phyloP scores from a whole-genome alignment of 2,888 invertebrate species.

The Brachypterus glaber region DNA sequence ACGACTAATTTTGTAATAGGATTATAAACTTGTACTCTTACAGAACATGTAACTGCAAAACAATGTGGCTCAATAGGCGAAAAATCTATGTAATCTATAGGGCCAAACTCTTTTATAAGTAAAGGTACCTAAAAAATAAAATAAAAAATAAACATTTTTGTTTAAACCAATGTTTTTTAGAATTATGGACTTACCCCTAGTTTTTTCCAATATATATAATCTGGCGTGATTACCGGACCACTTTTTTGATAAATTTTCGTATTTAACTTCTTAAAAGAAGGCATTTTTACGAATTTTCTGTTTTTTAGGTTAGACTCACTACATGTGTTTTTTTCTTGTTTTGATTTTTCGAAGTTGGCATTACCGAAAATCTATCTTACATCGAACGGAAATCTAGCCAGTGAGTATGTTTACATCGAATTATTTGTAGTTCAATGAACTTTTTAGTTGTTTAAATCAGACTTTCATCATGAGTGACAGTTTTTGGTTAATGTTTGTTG shows the following conservation, averaged over 20 bases:
- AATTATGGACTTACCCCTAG: slow-evolving; percentile 57
- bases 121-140: slow-evolving; percentile 59
- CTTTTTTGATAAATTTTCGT: slow-evolving; percentile 58
- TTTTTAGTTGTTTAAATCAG: neutral
- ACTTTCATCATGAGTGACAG: neutral
- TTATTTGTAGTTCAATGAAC: neutral
- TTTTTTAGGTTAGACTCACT: neutral
- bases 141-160: neutral
- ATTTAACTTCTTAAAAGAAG: slow-evolving; percentile 62
- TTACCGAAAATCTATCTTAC: neutral
- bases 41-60: slow-evolving; percentile 89
- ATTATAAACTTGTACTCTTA: slow-evolving; percentile 77
- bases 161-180: slow-evolving; percentile 2
- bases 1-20: slow-evolving; percentile 73
- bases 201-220: slow-evolving; percentile 81
- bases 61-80: slow-evolving; percentile 81
- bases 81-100: slow-evolving; percentile 85
- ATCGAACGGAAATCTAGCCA: too few relatives aligned
- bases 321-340: slow-evolving; percentile 1
- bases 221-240: slow-evolving; percentile 60
- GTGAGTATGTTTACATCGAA: slow-evolving; percentile 1
- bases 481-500: neutral
- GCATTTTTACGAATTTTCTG: slow-evolving; percentile 34
- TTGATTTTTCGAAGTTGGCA: neutral
- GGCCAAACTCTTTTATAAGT: slow-evolving; percentile 83